Conservation (phyloP, 2,888 invertebrate species). For the Neoitamus cyanurus region DNA sequence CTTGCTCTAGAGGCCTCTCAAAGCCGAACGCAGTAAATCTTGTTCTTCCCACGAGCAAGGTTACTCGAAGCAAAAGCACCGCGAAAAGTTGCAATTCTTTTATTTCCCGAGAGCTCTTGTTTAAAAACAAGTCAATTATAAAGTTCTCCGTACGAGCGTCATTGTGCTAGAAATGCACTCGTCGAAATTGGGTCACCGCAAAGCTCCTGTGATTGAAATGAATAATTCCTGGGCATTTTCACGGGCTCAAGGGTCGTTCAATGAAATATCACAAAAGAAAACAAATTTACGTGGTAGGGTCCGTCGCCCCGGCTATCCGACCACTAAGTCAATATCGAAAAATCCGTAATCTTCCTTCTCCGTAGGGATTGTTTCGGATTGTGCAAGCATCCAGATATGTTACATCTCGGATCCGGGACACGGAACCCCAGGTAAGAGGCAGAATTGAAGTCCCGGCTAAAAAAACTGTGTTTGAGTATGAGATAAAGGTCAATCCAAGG, state of each 20-base stretch:
- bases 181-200: background rate
- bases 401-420: background rate
- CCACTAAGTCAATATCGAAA: background rate
- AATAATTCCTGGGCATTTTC: background rate
- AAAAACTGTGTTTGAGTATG: background rate
- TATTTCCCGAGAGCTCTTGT: background rate
- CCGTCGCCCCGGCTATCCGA: background rate
- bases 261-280: background rate
- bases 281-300: background rate
- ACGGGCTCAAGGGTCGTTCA: background rate
- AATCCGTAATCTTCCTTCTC: background rate
- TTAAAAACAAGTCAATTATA: background rate
- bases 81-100: background rate
- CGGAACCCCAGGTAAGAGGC: background rate
- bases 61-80: background rate
- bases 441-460: background rate
- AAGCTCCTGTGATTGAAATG: background rate
- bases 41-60: background rate
- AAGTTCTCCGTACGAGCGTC: background rate
- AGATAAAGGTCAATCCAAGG: slow-evolving; percentile 1
- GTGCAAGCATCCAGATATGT: background rate
- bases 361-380: background rate
- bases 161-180: background rate
- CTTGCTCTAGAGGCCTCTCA: background rate
- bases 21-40: background rate